phyloP scores from a whole-genome alignment of 2,113 vertebrate genomes.

The Notechis scutatus region DNA sequence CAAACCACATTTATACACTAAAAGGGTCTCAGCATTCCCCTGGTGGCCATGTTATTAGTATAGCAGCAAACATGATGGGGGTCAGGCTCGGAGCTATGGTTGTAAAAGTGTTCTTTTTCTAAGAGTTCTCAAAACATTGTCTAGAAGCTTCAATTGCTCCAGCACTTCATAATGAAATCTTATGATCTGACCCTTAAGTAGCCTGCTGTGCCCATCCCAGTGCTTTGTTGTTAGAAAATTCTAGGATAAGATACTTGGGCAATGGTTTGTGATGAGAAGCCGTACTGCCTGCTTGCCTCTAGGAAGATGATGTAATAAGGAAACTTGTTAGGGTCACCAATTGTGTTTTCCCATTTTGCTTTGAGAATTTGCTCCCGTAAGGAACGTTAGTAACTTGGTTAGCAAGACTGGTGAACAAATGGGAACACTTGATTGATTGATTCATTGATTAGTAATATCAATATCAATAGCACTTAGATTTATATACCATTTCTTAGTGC shows the following conservation, averaged over 20 bases:
- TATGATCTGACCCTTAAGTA: neutral
- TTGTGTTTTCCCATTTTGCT: neutral
- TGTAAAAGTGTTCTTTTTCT: neutral
- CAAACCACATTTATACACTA: neutral
- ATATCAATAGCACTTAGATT: too few relatives aligned
- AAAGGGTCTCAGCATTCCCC: neutral
- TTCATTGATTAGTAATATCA: neutral
- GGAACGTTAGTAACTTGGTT: neutral
- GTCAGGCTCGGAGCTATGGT: neutral
- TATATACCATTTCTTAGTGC: too few relatives aligned
- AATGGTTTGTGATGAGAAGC: neutral
- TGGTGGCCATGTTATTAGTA: neutral
- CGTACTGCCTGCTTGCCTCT: neutral
- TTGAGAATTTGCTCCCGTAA: neutral
- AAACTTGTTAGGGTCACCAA: neutral
- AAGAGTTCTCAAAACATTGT: neutral
- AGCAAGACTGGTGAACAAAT: neutral
- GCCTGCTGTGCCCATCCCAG: neutral
- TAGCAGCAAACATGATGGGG: neutral
- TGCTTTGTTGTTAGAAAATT: neutral
- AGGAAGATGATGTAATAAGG: neutral
- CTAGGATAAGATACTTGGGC: neutral
- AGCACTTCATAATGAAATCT: neutral
- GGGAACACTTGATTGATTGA: neutral
- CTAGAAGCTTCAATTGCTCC: neutral